Percentiles rank a stretch among this genome's conserved stretches.
phyloP scores from a whole-genome alignment of 2,888 invertebrate species.

The Drosophila leonis region DNA sequence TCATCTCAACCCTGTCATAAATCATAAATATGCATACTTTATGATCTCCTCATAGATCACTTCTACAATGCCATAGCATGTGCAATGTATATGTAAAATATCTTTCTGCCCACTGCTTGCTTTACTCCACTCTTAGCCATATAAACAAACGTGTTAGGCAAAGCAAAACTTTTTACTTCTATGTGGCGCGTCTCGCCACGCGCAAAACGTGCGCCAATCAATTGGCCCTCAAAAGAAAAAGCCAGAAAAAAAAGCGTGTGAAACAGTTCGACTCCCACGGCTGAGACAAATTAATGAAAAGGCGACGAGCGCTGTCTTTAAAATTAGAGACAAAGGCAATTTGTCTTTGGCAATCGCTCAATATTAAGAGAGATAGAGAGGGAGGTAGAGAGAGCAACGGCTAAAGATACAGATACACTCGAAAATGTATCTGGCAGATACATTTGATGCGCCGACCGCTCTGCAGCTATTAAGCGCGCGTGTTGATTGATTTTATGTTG shows the following conservation, averaged over 20 bases:
- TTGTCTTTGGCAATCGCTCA: slow-evolving; percentile 76
- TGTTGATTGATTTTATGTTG: slow-evolving; percentile 77
- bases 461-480: slow-evolving; percentile 67
- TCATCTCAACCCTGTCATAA: neutral
- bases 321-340: slow-evolving; percentile 78
- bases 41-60: slow-evolving; percentile 22
- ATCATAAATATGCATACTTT: slow-evolving; percentile 10
- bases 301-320: slow-evolving; percentile 59
- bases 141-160: neutral
- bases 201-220: slow-evolving; percentile 81
- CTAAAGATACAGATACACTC: slow-evolving; percentile 21
- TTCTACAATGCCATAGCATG: neutral
- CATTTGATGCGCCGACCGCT: slow-evolving; percentile 64
- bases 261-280: slow-evolving; percentile 73
- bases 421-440: slow-evolving; percentile 75
- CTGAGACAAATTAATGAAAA: slow-evolving; percentile 67
- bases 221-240: slow-evolving; percentile 51
- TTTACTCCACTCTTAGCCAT: neutral
- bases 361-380: slow-evolving; percentile 22
- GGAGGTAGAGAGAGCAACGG: neutral
- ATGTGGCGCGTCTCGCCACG: slow-evolving; percentile 54
- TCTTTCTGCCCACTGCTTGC: neutral
- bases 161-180: slow-evolving; percentile 15
- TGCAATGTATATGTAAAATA: too few relatives aligned
- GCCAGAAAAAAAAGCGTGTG: slow-evolving; percentile 54